Base-by-base conservation (phyloP, 2,113 vertebrate genomes). In the Phrynosoma blainvillii region DNA sequence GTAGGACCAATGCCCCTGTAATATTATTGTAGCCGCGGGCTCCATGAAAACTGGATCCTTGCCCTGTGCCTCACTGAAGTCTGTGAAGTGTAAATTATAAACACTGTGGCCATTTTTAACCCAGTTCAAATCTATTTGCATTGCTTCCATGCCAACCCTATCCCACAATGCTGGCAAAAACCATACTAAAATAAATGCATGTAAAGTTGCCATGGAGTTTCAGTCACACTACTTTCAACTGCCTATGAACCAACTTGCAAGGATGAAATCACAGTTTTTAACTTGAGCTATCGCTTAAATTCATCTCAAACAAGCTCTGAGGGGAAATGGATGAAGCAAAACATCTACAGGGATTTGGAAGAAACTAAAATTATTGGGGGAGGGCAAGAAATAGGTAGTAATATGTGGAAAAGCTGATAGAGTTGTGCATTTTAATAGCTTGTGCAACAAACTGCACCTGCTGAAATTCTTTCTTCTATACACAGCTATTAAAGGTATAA, bases 101-200 rank as follows among this genome's bases (percentile, higher is more conserved):
- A 82, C 36, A 62, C 40, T 36, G 5, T 27, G 80, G 59, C 18
- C 59, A 82, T 42, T 42, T 62, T 82, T 66, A 82, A 25, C 12
- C 59, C 62, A 82, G 5, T 81, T 65, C 59, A 66, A 36, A 81
- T 42, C 12, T 21, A 62, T 23, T 40, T 36, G 65, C 62, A 65
- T 65, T 23, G 70, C 2, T 65, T 62, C 56, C 79, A 80, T 6
- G 20, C 59, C n/a, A 18, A 21, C 56, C 52, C 32, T 32, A 82
- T 20, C 25, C 62, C 23, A 42, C 13, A 5, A 36, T 65, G 40
- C 11, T 66, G 62, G 36, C 65, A 42, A 32, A 94, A 92, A 95
- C 81, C 71, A 78, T 84, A 94, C 84, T 92, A 89, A 89, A 84
- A 84, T 2, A 21, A 68, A 95, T 88, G 89, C 54, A 90, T 20